phyloP scores from a whole-genome alignment of 2,888 invertebrate species.

The Drosophila macrospina region DNA sequence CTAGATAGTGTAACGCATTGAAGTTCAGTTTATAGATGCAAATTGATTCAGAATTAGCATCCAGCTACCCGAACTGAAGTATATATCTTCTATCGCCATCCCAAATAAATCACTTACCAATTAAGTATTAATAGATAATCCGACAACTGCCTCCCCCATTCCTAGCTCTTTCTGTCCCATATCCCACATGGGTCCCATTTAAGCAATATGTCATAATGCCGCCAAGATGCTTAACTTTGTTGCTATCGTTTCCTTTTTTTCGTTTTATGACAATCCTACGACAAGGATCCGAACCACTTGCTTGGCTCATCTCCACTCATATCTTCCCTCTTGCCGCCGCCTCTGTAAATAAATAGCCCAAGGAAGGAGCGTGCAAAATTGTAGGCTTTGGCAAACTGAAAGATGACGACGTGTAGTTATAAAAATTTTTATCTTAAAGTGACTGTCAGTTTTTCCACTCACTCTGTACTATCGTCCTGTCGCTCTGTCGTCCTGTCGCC shows the following conservation, averaged over 20 bases:
- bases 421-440: constrained; percentile 76
- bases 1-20: neutral
- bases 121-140: constrained; percentile 48
- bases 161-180: constrained; percentile 27
- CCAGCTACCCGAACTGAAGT: neutral
- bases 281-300: constrained; percentile 31
- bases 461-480: neutral
- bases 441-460: constrained; percentile 63
- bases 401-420: constrained; percentile 73
- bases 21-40: constrained; percentile 2
- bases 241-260: constrained; percentile 38
- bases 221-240: constrained; percentile 78
- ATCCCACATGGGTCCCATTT: constrained; percentile 73
- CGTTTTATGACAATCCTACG: constrained; percentile 71
- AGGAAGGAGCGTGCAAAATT: constrained; percentile 66
- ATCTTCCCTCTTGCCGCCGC: neutral
- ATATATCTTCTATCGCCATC: neutral
- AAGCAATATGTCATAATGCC: constrained; percentile 74
- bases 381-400: constrained; percentile 39
- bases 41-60: neutral
- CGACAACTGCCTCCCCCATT: constrained; percentile 17
- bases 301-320: constrained; percentile 7
- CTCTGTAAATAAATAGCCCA: constrained; percentile 57
- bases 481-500: constrained; percentile 4
- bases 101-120: constrained; percentile 54